phyloP scores from a whole-genome alignment of 1,140 invertebrate genomes.

The Amyelois transitella region DNA sequence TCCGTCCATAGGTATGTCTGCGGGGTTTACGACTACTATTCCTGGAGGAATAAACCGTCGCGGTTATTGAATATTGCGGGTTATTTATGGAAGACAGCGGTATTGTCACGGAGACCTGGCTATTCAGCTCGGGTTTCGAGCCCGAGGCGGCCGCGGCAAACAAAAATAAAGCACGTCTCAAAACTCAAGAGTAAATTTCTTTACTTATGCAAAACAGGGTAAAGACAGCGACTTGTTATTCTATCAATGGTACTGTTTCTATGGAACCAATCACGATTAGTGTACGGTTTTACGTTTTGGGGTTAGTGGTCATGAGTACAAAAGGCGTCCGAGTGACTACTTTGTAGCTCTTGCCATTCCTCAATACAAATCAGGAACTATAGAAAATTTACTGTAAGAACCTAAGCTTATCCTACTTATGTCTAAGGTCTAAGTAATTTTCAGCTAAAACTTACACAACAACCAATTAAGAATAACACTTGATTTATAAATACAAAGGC shows the following conservation, averaged over 20 bases:
- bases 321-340: no score
- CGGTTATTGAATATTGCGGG: conserved; percentile 69
- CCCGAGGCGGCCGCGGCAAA: neutral
- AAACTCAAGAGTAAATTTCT: neutral
- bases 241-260: neutral
- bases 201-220: neutral
- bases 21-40: conserved; percentile 69
- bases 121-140: neutral
- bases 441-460: no score
- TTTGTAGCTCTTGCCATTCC: no score
- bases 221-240: neutral
- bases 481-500: no score
- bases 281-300: neutral
- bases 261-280: neutral
- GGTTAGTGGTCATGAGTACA: neutral
- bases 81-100: conserved; percentile 66
- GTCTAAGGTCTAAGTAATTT: no score
- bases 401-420: neutral
- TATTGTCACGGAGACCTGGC: conserved; percentile 29
- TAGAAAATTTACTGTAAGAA: neutral
- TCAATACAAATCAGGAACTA: no score
- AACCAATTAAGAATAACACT: no score
- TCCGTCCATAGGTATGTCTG: conserved; percentile 71
- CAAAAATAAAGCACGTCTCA: neutral
- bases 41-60: conserved; percentile 66